A percentile compares a stretch with the other conserved stretches of the same genome.
Conservation (phyloP, 2,113 vertebrate genomes). For the Lampris megalopsis region DNA sequence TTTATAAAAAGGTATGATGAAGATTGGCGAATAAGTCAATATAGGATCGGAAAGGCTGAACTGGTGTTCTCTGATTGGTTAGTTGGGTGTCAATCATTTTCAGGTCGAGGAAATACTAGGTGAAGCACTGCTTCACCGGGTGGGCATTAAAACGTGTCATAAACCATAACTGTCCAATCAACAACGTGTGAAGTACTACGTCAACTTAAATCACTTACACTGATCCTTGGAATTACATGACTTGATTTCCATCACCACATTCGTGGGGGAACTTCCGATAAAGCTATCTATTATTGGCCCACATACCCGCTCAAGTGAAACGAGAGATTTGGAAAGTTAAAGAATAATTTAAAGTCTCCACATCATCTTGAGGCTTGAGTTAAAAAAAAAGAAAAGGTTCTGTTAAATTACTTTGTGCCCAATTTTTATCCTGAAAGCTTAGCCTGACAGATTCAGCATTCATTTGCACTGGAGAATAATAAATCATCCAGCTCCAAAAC, state of each 20-base stretch:
- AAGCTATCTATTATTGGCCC: conserved; percentile 20
- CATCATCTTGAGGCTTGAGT: background rate
- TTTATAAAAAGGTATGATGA: too few species aligned
- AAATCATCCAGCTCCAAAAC: background rate
- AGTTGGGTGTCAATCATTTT: too few species aligned
- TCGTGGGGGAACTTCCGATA: conserved; percentile 36
- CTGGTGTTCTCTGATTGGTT: too few species aligned
- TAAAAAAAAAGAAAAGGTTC: background rate
- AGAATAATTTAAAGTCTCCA: conserved; percentile 36
- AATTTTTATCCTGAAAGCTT: conserved; percentile 17
- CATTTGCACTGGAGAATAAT: conserved; percentile 10
- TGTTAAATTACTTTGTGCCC: background rate
- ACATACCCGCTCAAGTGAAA: conserved; percentile 16
- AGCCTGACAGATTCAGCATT: conserved; percentile 12
- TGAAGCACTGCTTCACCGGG: too few species aligned
- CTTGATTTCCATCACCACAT: conserved; percentile 32
- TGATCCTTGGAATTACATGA: conserved; percentile 40
- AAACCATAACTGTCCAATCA: too few species aligned
- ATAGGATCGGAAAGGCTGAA: too few species aligned
- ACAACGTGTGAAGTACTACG: too few species aligned
- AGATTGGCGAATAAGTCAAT: too few species aligned
- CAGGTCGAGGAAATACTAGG: too few species aligned
- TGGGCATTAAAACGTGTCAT: too few species aligned
- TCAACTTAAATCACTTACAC: too few species aligned
- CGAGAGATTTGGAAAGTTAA: conserved; percentile 25